These are phyloP conservation scores for Synchiropus splendidus DNA, from an alignment of 2,113 vertebrate species.

Conservation along the genomic window DNA sequence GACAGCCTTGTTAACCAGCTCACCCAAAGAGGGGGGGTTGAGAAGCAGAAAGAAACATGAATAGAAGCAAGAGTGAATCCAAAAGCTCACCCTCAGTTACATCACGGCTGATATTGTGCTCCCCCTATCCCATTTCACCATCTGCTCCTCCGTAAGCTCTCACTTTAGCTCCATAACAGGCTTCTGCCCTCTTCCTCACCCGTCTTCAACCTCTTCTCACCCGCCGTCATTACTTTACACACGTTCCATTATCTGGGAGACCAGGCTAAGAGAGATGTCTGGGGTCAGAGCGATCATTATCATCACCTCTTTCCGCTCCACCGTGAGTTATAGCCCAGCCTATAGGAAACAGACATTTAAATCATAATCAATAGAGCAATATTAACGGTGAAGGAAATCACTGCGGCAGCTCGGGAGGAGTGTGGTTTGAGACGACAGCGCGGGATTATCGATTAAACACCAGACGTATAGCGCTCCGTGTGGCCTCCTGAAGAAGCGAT, in stretches of 20 bases:
- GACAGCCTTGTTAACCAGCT: conserved; percentile 58
- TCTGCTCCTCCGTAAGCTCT: conserved; percentile 39
- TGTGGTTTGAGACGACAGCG: conserved; percentile 21
- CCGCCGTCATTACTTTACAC: conserved; percentile 48
- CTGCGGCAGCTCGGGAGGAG: conserved; percentile 24
- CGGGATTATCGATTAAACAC: conserved; percentile 33
- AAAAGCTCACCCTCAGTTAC: conserved; percentile 47
- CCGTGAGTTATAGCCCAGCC: conserved; percentile 45
- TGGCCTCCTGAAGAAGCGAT: conserved; percentile 10
- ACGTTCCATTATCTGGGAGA: conserved; percentile 53
- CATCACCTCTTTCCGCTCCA: conserved; percentile 44
- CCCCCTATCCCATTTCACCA: conserved; percentile 30
- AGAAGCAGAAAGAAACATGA: conserved; percentile 32
- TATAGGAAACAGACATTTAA: conserved; percentile 66
- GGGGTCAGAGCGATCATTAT: conserved; percentile 55
- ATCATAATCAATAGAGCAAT: conserved; percentile 64
- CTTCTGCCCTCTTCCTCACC: conserved; percentile 35
- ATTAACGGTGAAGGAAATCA: conserved; percentile 52
- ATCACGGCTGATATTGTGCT: conserved; percentile 45
- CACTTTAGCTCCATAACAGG: conserved; percentile 50
- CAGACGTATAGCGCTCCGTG: conserved; percentile 24
- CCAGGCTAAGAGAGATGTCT: conserved; percentile 53
- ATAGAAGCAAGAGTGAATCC: conserved; percentile 31
- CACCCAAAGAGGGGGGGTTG: conserved; percentile 44
- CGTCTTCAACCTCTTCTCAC: conserved; percentile 25